Evolutionary conservation across 1,140 invertebrate genomes (phyloP).

Genomic region (Polypedilum vanderplanki): DNA sequence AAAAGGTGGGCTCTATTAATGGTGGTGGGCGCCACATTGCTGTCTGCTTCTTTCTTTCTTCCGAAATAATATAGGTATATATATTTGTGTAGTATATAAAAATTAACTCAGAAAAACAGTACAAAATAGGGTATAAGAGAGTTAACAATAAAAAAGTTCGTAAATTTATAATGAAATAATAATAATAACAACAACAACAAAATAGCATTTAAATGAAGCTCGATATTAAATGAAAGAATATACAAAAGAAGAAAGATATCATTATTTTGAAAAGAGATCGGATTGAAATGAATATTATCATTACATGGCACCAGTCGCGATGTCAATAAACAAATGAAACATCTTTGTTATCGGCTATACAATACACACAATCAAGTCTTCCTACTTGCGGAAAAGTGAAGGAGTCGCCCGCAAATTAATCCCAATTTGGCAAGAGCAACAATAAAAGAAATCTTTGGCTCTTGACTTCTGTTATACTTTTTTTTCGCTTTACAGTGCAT

Average conservation of each 20-base stretch:
- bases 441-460: neutral
- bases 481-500: neutral
- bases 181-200: neutral
- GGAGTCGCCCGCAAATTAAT: neutral
- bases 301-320: no score
- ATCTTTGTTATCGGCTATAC: neutral
- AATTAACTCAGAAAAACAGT: neutral
- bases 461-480: neutral
- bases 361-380: neutral
- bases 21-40: slow-evolving; percentile 25
- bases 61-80: slow-evolving; percentile 4
- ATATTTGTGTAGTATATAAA: neutral
- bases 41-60: slow-evolving; percentile 26
- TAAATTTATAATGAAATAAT: slow-evolving; percentile 24
- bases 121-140: slow-evolving; percentile 16
- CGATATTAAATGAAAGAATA: neutral
- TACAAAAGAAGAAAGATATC: neutral
- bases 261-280: neutral
- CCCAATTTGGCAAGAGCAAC: neutral
- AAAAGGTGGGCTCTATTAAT: slow-evolving; percentile 29
- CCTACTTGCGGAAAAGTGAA: neutral
- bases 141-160: slow-evolving; percentile 13
- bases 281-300: no score
- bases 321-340: neutral
- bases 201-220: slow-evolving; percentile 21